Base-by-base conservation (phyloP, 2,113 vertebrate species). In the Ictalurus punctatus region DNA sequence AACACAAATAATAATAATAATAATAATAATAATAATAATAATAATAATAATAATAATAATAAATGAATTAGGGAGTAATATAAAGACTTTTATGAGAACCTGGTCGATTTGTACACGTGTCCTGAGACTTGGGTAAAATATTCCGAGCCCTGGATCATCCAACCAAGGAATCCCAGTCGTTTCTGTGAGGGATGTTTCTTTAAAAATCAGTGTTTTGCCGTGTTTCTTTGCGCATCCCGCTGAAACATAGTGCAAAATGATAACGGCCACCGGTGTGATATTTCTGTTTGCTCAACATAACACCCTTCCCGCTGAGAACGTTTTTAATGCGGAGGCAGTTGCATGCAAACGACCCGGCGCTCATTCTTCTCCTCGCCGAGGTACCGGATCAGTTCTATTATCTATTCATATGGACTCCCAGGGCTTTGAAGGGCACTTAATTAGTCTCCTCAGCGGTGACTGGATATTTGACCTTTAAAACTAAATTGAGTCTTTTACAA, bases 391-490 rank as follows among this genome's bases (percentile, higher is more conserved):
- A 87, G 63, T 91, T 90, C 86, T 90, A 86, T 91, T 90, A 89
- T 90, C 89, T 90, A 91, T 92, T 89, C 89, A 89, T 88, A 90
- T 88, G 86, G 87, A 85, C 91, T 91, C 84, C 30, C 79, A 78
- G 85, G 85, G 89, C 84, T 90, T 86, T 91, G 89, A 93, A 91
- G 89, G 90, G 82, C 87, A 90, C 90, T 93, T 92, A 92, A 91
- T 92, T 91, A 90, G 89, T 89, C 84, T 91, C 91, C 84, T 92
- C 87, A 90, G 90, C 84, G 88, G 92, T 92, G 92, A 90, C 90
- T 92, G 88, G 88, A 93, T 90, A 92, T 92, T 90, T 93, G 91
- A 92, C 90, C 89, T 92, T 92, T 93, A 91, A 90, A 91, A 91
- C 90, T 91, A 91, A 93, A 91, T 92, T 91, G 89, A 93, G 91